These are phyloP conservation scores for Temnothorax nylanderi DNA, from an alignment of 1,140 invertebrate species.

Conservation along the genomic window DNA sequence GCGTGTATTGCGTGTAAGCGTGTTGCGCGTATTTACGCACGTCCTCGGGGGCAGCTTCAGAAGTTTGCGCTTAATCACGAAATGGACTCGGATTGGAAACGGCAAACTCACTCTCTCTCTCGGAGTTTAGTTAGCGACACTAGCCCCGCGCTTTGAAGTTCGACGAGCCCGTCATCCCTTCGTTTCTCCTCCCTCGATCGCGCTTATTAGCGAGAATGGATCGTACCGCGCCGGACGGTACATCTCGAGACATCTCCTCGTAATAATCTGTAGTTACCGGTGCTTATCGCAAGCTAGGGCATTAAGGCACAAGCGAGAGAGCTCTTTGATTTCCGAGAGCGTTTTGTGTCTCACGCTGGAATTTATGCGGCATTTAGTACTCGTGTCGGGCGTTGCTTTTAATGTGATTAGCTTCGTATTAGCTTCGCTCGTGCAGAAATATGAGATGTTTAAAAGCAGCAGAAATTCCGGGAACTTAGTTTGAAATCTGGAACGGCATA, in stretches of 20 bases:
- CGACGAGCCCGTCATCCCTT: constrained; percentile 69
- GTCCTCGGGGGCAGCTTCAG: constrained; percentile 79
- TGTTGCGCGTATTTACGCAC: constrained; percentile 76
- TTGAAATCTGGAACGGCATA: not conserved
- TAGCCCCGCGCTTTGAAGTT: constrained; percentile 82
- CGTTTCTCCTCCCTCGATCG: constrained; percentile 77
- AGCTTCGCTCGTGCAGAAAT: not conserved
- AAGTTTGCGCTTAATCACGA: constrained; percentile 85
- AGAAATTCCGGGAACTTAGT: not conserved
- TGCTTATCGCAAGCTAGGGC: constrained; percentile 13
- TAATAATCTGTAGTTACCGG: not conserved
- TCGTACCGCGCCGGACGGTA: constrained; percentile 21
- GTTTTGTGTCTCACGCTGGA: not conserved
- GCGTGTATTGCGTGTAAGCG: constrained; percentile 56
- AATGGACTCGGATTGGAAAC: constrained; percentile 83
- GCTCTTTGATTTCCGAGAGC: constrained; percentile 41
- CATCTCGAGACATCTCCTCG: constrained; percentile 30
- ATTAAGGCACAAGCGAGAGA: constrained; percentile 1
- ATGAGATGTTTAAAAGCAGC: constrained; percentile 11
- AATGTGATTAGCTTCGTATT: constrained; percentile 27
- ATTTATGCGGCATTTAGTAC: constrained; percentile 5
- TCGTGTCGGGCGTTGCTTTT: constrained; percentile 1
- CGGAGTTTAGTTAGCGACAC: constrained; percentile 83
- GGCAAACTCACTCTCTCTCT: constrained; percentile 76
- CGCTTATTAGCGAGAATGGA: constrained; percentile 81